Percentiles rank a stretch among this genome's conserved stretches.
phyloP scores from a whole-genome alignment of 2,113 vertebrate genomes.

The Micromys minutus region DNA sequence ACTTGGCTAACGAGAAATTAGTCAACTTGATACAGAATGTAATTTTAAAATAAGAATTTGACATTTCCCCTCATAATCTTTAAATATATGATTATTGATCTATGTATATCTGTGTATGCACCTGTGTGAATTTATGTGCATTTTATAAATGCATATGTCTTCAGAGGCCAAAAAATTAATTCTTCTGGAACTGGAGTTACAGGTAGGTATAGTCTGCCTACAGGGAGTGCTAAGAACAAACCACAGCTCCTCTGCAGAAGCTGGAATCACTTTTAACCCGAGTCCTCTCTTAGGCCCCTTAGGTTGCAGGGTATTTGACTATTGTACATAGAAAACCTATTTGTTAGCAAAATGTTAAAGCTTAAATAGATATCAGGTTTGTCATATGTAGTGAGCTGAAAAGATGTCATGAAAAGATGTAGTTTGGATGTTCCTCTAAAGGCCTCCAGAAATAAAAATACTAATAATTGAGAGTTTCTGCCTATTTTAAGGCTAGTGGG shows the following conservation, averaged over 20 bases:
- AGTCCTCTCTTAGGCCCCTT: not conserved
- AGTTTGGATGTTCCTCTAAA: too few species aligned
- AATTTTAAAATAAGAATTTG: not conserved
- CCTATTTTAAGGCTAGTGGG: too few species aligned
- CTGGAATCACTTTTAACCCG: not conserved
- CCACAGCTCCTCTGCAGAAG: not conserved
- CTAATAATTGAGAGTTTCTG: too few species aligned
- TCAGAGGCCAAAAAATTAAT: not conserved
- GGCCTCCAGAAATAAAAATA: too few species aligned
- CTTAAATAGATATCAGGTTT: too few species aligned
- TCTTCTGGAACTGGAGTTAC: not conserved
- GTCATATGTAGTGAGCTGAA: too few species aligned
- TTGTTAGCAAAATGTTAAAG: too few species aligned
- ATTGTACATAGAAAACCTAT: too few species aligned
- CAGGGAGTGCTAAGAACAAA: not conserved
- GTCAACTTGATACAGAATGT: not conserved
- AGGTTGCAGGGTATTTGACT: too few species aligned
- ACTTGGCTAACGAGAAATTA: not conserved
- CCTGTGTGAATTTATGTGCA: not conserved
- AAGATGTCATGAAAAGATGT: too few species aligned
- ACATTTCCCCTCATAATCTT: not conserved
- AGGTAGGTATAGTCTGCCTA: not conserved
- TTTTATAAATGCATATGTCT: not conserved
- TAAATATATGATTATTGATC: not conserved
- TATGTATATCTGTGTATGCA: not conserved